A percentile compares a stretch with the other conserved stretches of the same genome.
Evolutionary conservation across 2,888 invertebrate species (phyloP).

Genomic region (Lochmaea capreae): DNA sequence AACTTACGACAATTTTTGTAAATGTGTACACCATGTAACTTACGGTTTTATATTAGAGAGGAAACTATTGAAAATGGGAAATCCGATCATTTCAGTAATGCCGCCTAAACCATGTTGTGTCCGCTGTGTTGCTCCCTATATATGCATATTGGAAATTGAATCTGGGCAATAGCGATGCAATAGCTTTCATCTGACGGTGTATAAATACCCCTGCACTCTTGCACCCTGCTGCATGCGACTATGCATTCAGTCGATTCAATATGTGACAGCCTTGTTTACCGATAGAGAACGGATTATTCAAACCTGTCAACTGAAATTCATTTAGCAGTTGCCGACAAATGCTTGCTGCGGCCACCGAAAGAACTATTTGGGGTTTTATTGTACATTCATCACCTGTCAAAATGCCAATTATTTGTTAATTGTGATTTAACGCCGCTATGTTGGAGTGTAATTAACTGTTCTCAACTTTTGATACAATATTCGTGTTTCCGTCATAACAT

Average conservation of each 20-base stretch:
- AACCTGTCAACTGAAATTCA: constrained; percentile 64
- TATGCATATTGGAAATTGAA: constrained; percentile 66
- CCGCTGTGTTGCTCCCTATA: constrained; percentile 55
- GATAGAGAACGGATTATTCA: constrained; percentile 63
- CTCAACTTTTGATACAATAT: constrained; percentile 44
- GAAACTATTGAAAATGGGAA: constrained; percentile 55
- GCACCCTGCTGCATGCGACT: constrained; percentile 46
- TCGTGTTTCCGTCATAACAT: constrained; percentile 36
- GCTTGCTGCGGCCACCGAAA: constrained; percentile 53
- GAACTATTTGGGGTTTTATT: constrained; percentile 54
- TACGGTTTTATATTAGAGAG: constrained; percentile 40
- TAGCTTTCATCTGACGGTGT: constrained; percentile 63
- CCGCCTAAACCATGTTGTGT: constrained; percentile 58
- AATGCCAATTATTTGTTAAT: constrained; percentile 56
- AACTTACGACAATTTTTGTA: not conserved
- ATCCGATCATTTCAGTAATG: constrained; percentile 62
- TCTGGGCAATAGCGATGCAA: constrained; percentile 63
- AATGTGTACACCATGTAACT: constrained; percentile 33
- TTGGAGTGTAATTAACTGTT: constrained; percentile 46
- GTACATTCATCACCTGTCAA: constrained; percentile 55
- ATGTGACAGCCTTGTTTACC: constrained; percentile 64
- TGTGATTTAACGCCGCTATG: constrained; percentile 51
- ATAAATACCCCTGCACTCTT: constrained; percentile 54
- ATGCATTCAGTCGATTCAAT: constrained; percentile 57
- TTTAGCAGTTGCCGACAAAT: constrained; percentile 56